phyloP scores from a whole-genome alignment of 2,797 vertebrate genomes.

The Sebastes matsubarae region DNA sequence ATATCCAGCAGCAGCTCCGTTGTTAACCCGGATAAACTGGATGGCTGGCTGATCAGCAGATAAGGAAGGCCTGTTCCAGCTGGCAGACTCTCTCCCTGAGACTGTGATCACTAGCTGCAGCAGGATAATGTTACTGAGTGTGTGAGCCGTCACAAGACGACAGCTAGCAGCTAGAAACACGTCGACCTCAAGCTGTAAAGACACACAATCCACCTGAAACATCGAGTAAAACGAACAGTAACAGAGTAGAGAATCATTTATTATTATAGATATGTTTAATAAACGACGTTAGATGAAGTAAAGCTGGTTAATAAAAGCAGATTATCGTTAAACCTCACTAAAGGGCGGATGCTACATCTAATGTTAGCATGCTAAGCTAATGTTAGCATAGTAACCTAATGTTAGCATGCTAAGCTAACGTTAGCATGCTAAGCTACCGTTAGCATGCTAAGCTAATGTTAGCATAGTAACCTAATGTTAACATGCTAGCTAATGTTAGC shows the following conservation, averaged over 20 bases:
- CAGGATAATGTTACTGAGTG: conserved; percentile 10
- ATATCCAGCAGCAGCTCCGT: neutral
- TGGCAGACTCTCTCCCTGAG: conserved; percentile 3
- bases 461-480: neutral
- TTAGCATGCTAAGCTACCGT: conserved; percentile 59
- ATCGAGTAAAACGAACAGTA: too few species aligned
- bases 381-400: neutral
- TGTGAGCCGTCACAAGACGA: conserved; percentile 43
- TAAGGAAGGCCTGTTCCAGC: conserved; percentile 63
- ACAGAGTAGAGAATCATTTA: fast-evolving
- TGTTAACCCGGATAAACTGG: conserved; percentile 24
- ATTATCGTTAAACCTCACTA: neutral
- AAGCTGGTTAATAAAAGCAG: neutral
- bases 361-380: neutral
- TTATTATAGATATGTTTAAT: neutral
- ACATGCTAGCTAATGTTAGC: conserved; percentile 5
- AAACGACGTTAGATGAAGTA: neutral
- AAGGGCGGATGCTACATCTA: conserved; percentile 75
- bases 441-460: neutral
- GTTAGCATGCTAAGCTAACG: neutral
- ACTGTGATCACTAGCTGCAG: neutral
- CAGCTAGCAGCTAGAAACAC: neutral
- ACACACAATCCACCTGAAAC: too few species aligned
- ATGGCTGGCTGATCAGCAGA: conserved; percentile 36
- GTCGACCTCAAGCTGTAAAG: too few species aligned